phyloP scores from a whole-genome alignment of 2,113 vertebrate species.

The Hippoglossus stenolepis region DNA sequence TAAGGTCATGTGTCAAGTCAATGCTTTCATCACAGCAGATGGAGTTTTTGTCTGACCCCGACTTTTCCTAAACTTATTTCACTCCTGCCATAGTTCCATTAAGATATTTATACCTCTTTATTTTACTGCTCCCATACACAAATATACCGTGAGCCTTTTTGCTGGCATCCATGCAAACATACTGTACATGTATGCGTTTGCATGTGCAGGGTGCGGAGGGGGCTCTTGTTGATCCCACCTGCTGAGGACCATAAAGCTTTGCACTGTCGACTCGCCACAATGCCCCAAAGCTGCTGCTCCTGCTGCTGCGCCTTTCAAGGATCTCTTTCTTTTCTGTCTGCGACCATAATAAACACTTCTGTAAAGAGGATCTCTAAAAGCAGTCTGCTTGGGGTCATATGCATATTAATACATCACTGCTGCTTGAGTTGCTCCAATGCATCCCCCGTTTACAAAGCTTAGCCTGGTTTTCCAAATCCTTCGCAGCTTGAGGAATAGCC shows the following conservation, averaged over 20 bases:
- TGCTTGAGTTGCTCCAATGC: constrained; percentile 11
- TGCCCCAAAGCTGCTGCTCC: constrained; percentile 61
- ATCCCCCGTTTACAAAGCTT: constrained; percentile 22
- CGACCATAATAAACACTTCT: constrained; percentile 43
- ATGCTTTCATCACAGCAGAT: constrained; percentile 53
- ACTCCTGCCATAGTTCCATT: constrained; percentile 6
- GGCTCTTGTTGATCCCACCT: constrained; percentile 59
- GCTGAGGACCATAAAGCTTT: constrained; percentile 64
- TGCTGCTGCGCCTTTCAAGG: constrained; percentile 53
- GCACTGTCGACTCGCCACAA: constrained; percentile 52
- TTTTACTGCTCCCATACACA: not conserved
- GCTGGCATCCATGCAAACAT: not conserved
- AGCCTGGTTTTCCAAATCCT: constrained; percentile 31
- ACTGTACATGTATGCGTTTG: not conserved
- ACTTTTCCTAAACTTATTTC: not conserved
- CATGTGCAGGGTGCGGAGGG: not conserved
- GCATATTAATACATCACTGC: constrained; percentile 65
- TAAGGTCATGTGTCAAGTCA: constrained; percentile 70
- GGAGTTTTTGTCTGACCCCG: constrained; percentile 18
- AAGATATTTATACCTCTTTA: not conserved
- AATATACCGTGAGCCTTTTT: not conserved
- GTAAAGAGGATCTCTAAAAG: constrained; percentile 39
- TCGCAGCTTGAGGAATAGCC: constrained; percentile 17
- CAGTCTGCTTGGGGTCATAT: constrained; percentile 57
- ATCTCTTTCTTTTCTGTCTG: constrained; percentile 22